A percentile compares a stretch with the other conserved stretches of the same genome.
phyloP scores from a whole-genome alignment of 2,113 vertebrate species.

The Stomatorhinus ivindoensis region DNA sequence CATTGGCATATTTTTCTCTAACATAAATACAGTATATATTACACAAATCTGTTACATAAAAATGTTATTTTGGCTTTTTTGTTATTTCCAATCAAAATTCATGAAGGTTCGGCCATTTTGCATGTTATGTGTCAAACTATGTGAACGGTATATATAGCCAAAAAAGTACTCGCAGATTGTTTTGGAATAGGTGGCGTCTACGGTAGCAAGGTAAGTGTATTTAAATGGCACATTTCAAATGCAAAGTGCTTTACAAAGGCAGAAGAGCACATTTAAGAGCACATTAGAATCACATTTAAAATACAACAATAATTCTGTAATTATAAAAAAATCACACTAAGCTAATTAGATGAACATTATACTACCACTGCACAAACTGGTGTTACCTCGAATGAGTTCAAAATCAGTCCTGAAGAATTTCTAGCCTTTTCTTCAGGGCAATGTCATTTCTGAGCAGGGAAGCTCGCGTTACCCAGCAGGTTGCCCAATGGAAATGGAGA shows the following conservation, averaged over 20 bases:
- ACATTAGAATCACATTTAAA: no score
- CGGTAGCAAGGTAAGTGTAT: no score
- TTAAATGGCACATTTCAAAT: no score
- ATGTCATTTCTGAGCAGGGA: not conserved
- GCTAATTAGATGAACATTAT: not conserved
- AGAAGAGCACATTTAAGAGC: no score
- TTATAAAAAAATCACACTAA: not conserved
- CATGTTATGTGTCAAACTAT: not conserved
- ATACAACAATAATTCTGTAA: not conserved
- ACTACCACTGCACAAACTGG: not conserved
- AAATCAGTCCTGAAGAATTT: not conserved
- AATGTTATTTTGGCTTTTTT: not conserved
- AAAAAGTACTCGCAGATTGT: not conserved
- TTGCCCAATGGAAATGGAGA: not conserved
- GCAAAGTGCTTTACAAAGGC: no score
- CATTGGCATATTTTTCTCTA: not conserved
- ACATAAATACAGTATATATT: not conserved
- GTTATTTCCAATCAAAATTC: not conserved
- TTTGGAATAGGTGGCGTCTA: not conserved
- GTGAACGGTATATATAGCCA: not conserved
- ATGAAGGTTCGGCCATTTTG: not conserved
- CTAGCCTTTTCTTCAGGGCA: not conserved
- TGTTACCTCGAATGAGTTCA: not conserved
- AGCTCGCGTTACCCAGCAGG: not conserved
- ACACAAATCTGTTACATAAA: not conserved